Base-by-base conservation (phyloP, 2,113 vertebrate species). In the Apus apus region DNA sequence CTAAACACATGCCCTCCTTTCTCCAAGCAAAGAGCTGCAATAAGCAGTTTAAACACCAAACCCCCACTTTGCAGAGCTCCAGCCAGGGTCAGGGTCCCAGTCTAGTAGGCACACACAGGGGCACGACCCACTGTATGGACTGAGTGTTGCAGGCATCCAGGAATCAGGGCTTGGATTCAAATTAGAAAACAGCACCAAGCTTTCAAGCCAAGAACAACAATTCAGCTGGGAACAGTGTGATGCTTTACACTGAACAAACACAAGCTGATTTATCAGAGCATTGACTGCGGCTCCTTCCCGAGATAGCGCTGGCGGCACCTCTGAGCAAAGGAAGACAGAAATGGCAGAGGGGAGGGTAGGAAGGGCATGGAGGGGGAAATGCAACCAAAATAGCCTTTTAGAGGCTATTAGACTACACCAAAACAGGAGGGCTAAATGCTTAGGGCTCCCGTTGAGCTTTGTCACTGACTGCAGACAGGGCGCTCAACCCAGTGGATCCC, bases 151-250 rank as follows among this genome's bases (percentile, higher is more conserved):
- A n/a, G n/a, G 0, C 32, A 1, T 30, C 65, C 27, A 3, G 58
- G 62, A 92, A 36, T 32, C 67, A 67, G 53, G 57, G 53, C 45
- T 87, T 74, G 73, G 45, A 30, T 21, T 94, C 76, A 26, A 56
- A 56, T 2, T 12, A 66, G 65, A 89, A 45, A 93, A 84, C 50
- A 60, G 76, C 45, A 26, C 68, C 76, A 25, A 72, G 30, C 13
- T 26, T 43, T 9, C 18, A n/a, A 75, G 96, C 94, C 96, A 96
- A 96, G 62, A 95, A 27, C 90, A 96, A 92, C 93, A 94, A 14
- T 15, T 5, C 48, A 72, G 72, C 83, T 92, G 85, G 92, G 89
- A 94, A 53, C 0, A 5, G 79, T 36, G 65, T 3, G 43, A 17
- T 68, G 88, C 76, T 90, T 82, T 80, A 32, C 77, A 15, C 90